Evolutionary conservation across 2,113 vertebrate species (phyloP), one percentile per base, ranked within the genome.

Genomic region (Triplophysa rosa): DNA sequence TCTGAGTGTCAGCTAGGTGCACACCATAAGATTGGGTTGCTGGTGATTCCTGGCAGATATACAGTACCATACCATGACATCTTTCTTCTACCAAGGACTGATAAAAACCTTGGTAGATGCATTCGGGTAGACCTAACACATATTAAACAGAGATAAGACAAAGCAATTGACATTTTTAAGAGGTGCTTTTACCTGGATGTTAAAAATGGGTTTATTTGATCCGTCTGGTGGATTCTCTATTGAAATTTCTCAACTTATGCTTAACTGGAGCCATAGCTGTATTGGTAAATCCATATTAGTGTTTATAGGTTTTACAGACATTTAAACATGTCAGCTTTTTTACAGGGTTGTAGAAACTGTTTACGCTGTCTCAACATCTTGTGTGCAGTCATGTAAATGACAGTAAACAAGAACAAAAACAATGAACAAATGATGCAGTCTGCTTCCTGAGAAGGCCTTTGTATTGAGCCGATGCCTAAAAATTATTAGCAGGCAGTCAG

Each of bases 1-100:
- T 63, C 58, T 47, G 71, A 47, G 26, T 26, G 71, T 62, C 58
- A 70, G 23, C 68, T 52, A 70, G 68, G 24, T 70, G 54, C 24
- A 33, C 4, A 23, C 54, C n/a, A n/a, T 29, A 10, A 24, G 23
- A 26, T 69, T 49, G 45, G 42, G 67, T 52, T 16, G 47, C 14
- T 52, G 65, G 45, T 67, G 40, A 67, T 19, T 37, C 17, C 10
- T 45, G 10, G 12, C 29, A 58, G 69, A 40, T 58, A 8, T 14
- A 37, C 33, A 37, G 33, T 37, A 21, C 69, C 16, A 11, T 8
- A 45, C 11, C 49, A 9, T 52, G 9, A 54, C 11, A 26, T 73
- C 29, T 14, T 21, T 52, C 49, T 52, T 52, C 49, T 52, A 17
- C 13, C 4, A 52, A 4, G 1, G 14, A 5, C 49, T 52, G 47